Percentiles rank a stretch among this genome's conserved stretches.
Evolutionary conservation across 2,797 vertebrate genomes (phyloP).

Genomic region (Labroides dimidiatus): DNA sequence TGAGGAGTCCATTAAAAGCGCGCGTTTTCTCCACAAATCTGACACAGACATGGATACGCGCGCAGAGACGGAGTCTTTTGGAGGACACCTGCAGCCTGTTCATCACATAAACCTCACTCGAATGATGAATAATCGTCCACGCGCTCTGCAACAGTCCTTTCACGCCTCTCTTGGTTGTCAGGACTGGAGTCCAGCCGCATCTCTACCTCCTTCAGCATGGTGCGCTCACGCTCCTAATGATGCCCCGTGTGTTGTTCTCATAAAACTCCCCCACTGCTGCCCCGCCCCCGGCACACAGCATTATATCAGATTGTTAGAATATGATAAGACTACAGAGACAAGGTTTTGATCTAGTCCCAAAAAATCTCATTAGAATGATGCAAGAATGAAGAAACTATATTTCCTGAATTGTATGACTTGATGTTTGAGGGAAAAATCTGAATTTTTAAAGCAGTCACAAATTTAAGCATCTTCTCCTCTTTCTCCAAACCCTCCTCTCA

Average conservation of each 20-base stretch:
- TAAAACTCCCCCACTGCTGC: constrained; percentile 58
- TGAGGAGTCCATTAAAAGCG: constrained; percentile 47
- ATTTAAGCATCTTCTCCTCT: background rate
- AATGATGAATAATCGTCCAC: background rate
- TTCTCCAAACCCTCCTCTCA: constrained; percentile 13
- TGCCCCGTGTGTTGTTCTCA: constrained; percentile 72
- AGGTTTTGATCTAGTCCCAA: background rate
- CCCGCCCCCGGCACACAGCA: constrained; percentile 64
- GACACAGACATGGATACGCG: constrained; percentile 29
- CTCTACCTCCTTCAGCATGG: constrained; percentile 55
- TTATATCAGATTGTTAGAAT: constrained; percentile 28
- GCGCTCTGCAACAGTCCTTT: background rate
- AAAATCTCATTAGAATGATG: too few species aligned
- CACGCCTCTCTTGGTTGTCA: constrained; percentile 20
- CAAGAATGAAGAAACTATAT: background rate
- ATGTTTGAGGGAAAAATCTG: background rate
- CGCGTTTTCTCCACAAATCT: constrained; percentile 30
- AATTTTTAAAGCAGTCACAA: background rate
- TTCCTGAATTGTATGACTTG: too few species aligned
- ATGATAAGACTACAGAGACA: background rate
- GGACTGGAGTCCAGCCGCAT: constrained; percentile 56
- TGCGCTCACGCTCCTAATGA: constrained; percentile 63
- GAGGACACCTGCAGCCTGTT: background rate
- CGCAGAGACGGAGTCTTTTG: constrained; percentile 10
- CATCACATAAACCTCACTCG: background rate